Base-by-base conservation (phyloP, 2,888 invertebrate species). In the Dolichomitus sp. region DNA sequence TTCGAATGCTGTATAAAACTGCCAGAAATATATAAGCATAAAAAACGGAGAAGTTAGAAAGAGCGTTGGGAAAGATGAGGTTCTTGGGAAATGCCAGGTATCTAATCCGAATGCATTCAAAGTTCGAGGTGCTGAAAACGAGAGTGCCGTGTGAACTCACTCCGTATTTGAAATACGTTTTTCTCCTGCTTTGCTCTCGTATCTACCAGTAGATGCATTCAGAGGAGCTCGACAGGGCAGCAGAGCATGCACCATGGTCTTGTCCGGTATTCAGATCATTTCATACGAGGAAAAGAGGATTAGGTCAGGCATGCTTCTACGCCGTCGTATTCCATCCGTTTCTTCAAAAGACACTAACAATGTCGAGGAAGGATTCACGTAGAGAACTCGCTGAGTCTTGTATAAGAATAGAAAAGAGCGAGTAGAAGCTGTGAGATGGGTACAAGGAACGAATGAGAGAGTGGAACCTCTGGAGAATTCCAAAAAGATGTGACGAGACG, bases 401-500 rank as follows among this genome's bases (percentile, higher is more conserved):
- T 17, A 50, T 14, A 54, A 74, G 57, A 74, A 78, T 61, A 68
- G 42, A 69, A 54, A 14, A 19, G 33, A 61, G 30, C 30, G 69
- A 52, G 30, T 61, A 73, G 54, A 23, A 27, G 45, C 69, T 61
- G 12, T 33, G 61, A 45, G 66, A 68, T 52, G 42, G 9, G n/a
- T 5, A 11, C 11, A 17, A 45, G 7, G 50, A 69, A 40, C 33
- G 81, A 69, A 68, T 75, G 61, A 65, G 66, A 74, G 59, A 52
- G 59, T 70, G 74, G 48, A 75, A 78, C 80, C 74, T 75, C 79
- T n/a, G 37, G 66, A 77, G 81, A 79, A 68, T 75, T 80, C 66
- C 61, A 73, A 77, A 80, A 84, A 88, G 90, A 90, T 91, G 88
- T 76, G 90, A 89, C 85, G 85, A 74, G 78, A 84, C 86, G 90